Evolutionary conservation across 2,797 vertebrate genomes (phyloP), one percentile per base, ranked within the genome.

Genomic region (Melopsittacus undulatus): DNA sequence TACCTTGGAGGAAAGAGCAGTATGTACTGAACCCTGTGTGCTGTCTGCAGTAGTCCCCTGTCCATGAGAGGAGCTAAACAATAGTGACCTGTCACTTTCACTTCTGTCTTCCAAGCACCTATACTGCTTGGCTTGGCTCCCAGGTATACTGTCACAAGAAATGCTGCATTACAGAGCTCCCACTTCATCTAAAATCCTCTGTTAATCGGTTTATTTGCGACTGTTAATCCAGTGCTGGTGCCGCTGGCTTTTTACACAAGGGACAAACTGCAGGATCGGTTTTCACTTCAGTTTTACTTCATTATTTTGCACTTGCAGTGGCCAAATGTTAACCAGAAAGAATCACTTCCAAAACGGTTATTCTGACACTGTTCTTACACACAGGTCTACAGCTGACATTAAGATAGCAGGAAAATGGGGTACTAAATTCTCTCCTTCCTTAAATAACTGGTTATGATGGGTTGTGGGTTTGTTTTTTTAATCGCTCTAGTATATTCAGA

Each of bases 21-120:
- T 19, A 57, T 2, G 0, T 12, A 30, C 0, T 15, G 49, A 61
- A 52, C 8, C 32, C 1, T 1, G 22, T 0, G 0, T 1, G 5
- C 51, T 45, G n/a, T 11, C 13, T 68, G 30, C 23, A 30, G 19
- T 57, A 52, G 63, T 26, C 15, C 22, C 18, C 42, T 34, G 29
- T 49, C 48, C 9, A 4, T 1, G 18, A 81, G 20, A 4, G 32
- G 34, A 62, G 13, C 0, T 54, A 38, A 90, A 45, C 1, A 3
- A 68, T 1, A 1, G 48, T 89, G n/a, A 87, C 22, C 18, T 20
- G 63, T n/a, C 57, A 46, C 21, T 68, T 48, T 32, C 22, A 24
- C 5, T 27, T 73, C 48, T 72, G 40, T 42, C 80, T 79, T 90
- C 34, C 72, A 0, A 0, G 85, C 5, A 0, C 15, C 86, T 67